These are phyloP conservation scores for Dinothrombium tinctorium DNA, from an alignment of 1,140 invertebrate genomes.

Conservation along the genomic window DNA sequence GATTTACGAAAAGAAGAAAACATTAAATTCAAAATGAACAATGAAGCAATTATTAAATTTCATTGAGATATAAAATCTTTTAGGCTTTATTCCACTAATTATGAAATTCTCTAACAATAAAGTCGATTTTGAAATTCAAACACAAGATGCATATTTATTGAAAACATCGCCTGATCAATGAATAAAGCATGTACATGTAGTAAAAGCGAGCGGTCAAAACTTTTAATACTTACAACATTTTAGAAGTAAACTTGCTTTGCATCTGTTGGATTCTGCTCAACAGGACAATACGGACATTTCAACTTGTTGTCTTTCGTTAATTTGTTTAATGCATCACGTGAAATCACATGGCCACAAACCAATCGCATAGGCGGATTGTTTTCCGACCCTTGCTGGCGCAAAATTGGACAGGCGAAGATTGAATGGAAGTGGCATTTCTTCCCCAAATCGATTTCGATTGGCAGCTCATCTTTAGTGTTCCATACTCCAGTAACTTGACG, in stretches of 20 bases:
- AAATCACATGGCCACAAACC: slow-evolving; percentile 93
- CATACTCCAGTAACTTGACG: slow-evolving; percentile 79
- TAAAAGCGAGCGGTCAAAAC: too few relatives aligned
- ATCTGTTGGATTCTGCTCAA: slow-evolving; percentile 79
- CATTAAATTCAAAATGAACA: too few relatives aligned
- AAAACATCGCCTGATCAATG: too few relatives aligned
- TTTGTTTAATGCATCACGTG: slow-evolving; percentile 83
- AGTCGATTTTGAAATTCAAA: too few relatives aligned
- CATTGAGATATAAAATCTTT: too few relatives aligned
- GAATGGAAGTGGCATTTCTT: slow-evolving; percentile 77
- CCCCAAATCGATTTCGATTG: slow-evolving; percentile 57
- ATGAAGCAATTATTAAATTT: too few relatives aligned
- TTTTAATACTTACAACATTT: slow-evolving; percentile 2
- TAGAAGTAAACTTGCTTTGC: slow-evolving; percentile 76
- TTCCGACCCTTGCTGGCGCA: slow-evolving; percentile 84
- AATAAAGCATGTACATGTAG: too few relatives aligned
- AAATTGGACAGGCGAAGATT: slow-evolving; percentile 92
- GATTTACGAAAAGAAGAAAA: too few relatives aligned
- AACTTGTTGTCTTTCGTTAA: slow-evolving; percentile 74
- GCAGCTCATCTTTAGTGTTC: slow-evolving; percentile 84
- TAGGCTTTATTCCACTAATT: too few relatives aligned
- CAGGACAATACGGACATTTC: slow-evolving; percentile 94
- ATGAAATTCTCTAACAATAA: too few relatives aligned
- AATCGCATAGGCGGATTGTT: slow-evolving; percentile 89
- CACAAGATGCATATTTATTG: too few relatives aligned